Evolutionary conservation across 2,888 invertebrate species (phyloP).

Genomic region (Polydrusus pterygomalis): DNA sequence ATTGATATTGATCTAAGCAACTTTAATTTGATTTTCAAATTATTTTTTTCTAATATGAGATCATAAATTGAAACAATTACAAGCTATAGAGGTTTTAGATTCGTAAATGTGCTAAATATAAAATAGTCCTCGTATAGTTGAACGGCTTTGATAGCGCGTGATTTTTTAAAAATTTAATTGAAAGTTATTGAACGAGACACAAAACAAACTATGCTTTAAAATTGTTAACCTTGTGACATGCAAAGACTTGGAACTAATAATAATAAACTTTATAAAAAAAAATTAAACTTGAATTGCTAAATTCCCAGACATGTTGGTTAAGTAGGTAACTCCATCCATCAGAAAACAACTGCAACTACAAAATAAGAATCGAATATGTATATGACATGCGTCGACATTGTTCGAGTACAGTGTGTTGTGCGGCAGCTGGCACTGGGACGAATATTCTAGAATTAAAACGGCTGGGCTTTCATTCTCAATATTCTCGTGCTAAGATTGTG

Average conservation of each 20-base stretch:
- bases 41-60: too few species aligned
- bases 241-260: conserved; percentile 14
- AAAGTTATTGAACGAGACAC: background rate
- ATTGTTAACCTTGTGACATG: conserved; percentile 12
- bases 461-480: conserved; percentile 35
- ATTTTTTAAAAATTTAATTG: background rate
- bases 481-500: conserved; percentile 12
- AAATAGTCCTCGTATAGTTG: conserved; percentile 6
- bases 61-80: too few species aligned
- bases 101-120: too few species aligned
- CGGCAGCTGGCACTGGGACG: conserved; percentile 41
- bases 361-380: conserved; percentile 12
- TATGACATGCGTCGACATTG: conserved; percentile 4
- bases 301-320: conserved; percentile 9
- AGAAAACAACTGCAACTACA: conserved; percentile 11
- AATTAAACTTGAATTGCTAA: background rate
- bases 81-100: too few species aligned
- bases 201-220: background rate
- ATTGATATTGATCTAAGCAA: too few species aligned
- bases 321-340: conserved; percentile 43
- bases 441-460: conserved; percentile 46
- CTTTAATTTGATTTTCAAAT: too few species aligned
- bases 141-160: background rate
- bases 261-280: background rate
- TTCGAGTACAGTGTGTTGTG: conserved; percentile 32